A percentile compares a stretch with the other conserved stretches of the same genome.
phyloP scores from a whole-genome alignment of 2,888 invertebrate species.

The Limenitis camilla region DNA sequence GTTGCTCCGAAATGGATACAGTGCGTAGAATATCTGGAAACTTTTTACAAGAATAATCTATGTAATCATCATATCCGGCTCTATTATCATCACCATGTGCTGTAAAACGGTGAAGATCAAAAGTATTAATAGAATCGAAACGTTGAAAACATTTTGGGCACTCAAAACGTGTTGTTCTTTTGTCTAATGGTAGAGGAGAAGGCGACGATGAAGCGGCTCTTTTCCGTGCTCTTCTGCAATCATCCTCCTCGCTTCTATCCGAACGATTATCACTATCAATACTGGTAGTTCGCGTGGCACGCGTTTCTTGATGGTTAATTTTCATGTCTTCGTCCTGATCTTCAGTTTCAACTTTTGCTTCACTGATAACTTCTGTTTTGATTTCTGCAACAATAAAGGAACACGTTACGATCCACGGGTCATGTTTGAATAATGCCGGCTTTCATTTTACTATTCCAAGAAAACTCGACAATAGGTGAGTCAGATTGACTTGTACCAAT shows the following conservation, averaged over 20 bases:
- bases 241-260: conserved; percentile 70
- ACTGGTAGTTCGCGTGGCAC: conserved; percentile 56
- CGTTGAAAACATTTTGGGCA: conserved; percentile 83
- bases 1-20: conserved; percentile 73
- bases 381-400: conserved; percentile 69
- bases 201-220: conserved; percentile 60
- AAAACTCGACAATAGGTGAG: conserved; percentile 70
- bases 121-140: conserved; percentile 82
- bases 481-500: conserved; percentile 57
- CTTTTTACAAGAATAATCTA: conserved; percentile 87
- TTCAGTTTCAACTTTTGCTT: conserved; percentile 59
- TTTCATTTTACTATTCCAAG: conserved; percentile 69
- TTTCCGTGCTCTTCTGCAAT: conserved; percentile 50
- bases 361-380: conserved; percentile 68
- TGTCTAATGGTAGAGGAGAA: conserved; percentile 53
- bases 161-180: conserved; percentile 67
- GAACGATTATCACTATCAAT: conserved; percentile 75
- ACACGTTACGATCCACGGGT: conserved; percentile 55
- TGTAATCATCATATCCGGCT: conserved; percentile 81
- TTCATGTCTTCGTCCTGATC: conserved; percentile 43
- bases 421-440: conserved; percentile 67
- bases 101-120: conserved; percentile 80
- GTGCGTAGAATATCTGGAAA: conserved; percentile 85
- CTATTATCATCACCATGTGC: conserved; percentile 76
- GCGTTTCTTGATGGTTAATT: conserved; percentile 47